These are phyloP conservation scores for Caenorhabditis japonica DNA, from an alignment of 2,888 invertebrate genomes.

Conservation along the genomic window DNA sequence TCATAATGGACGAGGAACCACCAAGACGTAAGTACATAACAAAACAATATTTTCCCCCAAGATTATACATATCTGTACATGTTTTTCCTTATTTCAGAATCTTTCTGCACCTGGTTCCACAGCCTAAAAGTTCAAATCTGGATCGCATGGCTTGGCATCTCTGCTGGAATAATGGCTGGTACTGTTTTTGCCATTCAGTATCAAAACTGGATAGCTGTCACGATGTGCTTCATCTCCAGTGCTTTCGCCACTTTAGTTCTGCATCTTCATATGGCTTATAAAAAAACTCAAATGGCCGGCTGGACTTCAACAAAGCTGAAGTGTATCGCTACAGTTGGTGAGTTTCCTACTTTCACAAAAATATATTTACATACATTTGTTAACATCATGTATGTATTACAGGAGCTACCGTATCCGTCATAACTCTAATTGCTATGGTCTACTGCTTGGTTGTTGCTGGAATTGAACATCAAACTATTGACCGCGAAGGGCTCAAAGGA, in stretches of 20 bases:
- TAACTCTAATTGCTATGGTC: conserved; percentile 68
- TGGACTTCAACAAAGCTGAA: conserved; percentile 63
- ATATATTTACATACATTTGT: neutral
- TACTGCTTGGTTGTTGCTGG: conserved; percentile 68
- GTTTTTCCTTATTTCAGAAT: conserved; percentile 20
- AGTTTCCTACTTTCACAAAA: conserved; percentile 13
- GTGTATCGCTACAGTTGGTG: conserved; percentile 63
- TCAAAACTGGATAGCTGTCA: conserved; percentile 72
- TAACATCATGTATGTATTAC: conserved; percentile 18
- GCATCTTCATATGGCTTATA: conserved; percentile 71
- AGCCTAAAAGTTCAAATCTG: conserved; percentile 59
- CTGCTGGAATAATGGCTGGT: conserved; percentile 73
- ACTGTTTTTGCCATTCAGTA: conserved; percentile 68
- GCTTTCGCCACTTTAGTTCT: conserved; percentile 68
- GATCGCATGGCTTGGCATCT: conserved; percentile 70
- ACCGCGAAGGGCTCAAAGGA: conserved; percentile 64
- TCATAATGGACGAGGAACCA: conserved; percentile 25
- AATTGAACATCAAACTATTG: conserved; percentile 66
- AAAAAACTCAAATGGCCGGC: conserved; percentile 67
- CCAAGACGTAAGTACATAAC: conserved; percentile 32
- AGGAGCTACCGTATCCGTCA: conserved; percentile 56
- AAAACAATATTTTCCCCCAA: neutral
- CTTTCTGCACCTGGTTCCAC: conserved; percentile 54
- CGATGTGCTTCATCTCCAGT: conserved; percentile 69
- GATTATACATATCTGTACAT: no score